Evolutionary conservation across 2,888 invertebrate species (phyloP).

Genomic region (Cylindroiulus punctatus): DNA sequence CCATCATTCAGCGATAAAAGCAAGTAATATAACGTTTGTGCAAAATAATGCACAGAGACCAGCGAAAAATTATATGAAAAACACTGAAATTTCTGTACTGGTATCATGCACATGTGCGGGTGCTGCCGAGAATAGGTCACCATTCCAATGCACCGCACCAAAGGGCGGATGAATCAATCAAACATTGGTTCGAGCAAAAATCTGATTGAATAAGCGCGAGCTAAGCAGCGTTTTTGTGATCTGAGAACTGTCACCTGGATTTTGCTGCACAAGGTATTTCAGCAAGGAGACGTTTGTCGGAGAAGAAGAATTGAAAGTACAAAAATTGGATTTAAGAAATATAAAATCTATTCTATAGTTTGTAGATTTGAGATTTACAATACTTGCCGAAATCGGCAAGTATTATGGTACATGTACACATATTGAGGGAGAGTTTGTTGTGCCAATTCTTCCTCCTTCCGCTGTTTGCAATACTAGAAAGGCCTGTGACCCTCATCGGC

Average conservation of each 20-base stretch:
- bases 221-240: background rate
- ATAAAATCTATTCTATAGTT: constrained; percentile 45
- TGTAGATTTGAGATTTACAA: constrained; percentile 45
- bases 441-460: background rate
- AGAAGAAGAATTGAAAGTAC: constrained; percentile 27
- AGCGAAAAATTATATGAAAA: background rate
- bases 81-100: background rate
- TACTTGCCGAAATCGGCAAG: constrained; percentile 26
- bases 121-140: background rate
- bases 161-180: background rate
- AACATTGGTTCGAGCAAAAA: background rate
- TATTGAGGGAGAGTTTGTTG: constrained; percentile 25
- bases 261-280: background rate
- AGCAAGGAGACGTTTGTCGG: background rate
- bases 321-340: constrained; percentile 45
- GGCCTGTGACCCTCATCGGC: background rate
- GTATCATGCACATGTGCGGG: background rate
- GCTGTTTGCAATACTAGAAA: background rate
- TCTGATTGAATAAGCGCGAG: background rate
- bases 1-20: background rate
- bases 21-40: background rate
- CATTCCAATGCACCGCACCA: background rate
- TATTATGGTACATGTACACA: constrained; percentile 28
- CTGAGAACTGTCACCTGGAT: background rate
- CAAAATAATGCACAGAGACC: background rate